Evolutionary conservation across 37 sponge, comb jelly and placozoan species (phyloP).

Genomic region (Halichondria panicea): DNA sequence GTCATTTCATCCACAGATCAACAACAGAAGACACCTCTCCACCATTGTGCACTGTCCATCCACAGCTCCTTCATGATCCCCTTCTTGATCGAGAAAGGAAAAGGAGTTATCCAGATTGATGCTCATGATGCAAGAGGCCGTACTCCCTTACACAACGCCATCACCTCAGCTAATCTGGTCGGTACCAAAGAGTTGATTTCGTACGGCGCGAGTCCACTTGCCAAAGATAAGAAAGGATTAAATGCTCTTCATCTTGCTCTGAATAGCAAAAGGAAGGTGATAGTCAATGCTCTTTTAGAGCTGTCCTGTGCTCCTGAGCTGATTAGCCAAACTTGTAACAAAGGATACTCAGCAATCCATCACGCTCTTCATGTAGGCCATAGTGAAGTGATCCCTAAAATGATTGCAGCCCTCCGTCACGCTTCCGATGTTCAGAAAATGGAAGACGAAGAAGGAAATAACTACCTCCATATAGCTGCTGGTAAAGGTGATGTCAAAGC

Average conservation of each 20-base stretch:
- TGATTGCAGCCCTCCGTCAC: slow-evolving; percentile 21
- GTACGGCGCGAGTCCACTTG: slow-evolving; percentile 36
- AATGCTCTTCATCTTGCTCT: slow-evolving; percentile 71
- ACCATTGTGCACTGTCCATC: slow-evolving; percentile 42
- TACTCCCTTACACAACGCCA: slow-evolving; percentile 70
- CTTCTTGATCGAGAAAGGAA: slow-evolving; percentile 50
- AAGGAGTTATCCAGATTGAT: slow-evolving; percentile 35
- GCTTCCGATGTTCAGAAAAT: slow-evolving; percentile 21
- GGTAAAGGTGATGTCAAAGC: slow-evolving; percentile 42
- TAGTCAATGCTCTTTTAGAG: slow-evolving; percentile 18
- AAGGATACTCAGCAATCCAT: slow-evolving; percentile 51
- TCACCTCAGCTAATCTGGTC: slow-evolving; percentile 20
- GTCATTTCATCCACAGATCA: slow-evolving; percentile 18
- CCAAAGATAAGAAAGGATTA: slow-evolving; percentile 28
- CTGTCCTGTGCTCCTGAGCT: slow-evolving; percentile 31
- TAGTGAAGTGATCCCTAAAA: slow-evolving; percentile 13
- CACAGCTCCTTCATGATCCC: slow-evolving; percentile 24
- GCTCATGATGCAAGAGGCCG: slow-evolving; percentile 52
- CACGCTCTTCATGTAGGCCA: slow-evolving; percentile 22
- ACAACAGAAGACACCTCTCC: slow-evolving; percentile 52
- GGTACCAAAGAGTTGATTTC: slow-evolving; percentile 41
- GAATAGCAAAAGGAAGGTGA: slow-evolving; percentile 16
- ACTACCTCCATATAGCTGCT: slow-evolving; percentile 72
- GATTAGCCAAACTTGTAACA: slow-evolving; percentile 19
- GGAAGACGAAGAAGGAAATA: slow-evolving; percentile 59